Evolutionary conservation across 2,888 invertebrate species (phyloP), one percentile per base, ranked within the genome.

Genomic region (Orchestes rusci): DNA sequence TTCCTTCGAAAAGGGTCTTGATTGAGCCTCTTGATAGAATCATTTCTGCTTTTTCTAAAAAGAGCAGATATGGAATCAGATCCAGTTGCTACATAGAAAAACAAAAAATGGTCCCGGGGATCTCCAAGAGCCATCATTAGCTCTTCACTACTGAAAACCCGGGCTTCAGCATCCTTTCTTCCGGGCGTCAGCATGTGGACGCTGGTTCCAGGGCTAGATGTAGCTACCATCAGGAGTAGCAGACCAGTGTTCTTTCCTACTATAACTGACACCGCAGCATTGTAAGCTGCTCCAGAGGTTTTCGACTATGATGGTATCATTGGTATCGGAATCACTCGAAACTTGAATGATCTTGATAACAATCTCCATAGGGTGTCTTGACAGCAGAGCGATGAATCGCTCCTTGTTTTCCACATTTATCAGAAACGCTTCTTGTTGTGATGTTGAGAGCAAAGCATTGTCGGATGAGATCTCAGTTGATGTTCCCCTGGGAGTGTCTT

Each of bases 1-100:
- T 31, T 13, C 31, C 31, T 31, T 23, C 5, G 10, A 18, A 7
- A 15, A 35, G 16, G 4, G 35, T 35, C 17, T 35, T 16, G 17
- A 8, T 35, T 35, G 35, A 35, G 17, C 17, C 8, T 35, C 35
- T 35, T 35, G 16, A 17, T 7, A 16, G 8, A 35, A 7, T 10
- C 16, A 15, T 16, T 16, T 35, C 7, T 35, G 35, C 35, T 7
- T 18, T 35, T 35, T 18, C 35, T 35, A 18, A 35, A 35, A 7
- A 18, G 7, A 35, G 35, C 35, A 16, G 23, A 23, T 7, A 12
- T 35, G 35, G 16, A 5, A 18, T 16, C 35, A 18, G 16, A 35
- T 16, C 35, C 5, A 18, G 35, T 35, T 35, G 16, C 35, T 35
- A 5, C 35, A 35, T 16, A 18, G 35, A 35, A 35, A 35, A 35